These are phyloP conservation scores for Trichogramma dendrolimi DNA, from an alignment of 2,888 invertebrate species.

Conservation along the genomic window DNA sequence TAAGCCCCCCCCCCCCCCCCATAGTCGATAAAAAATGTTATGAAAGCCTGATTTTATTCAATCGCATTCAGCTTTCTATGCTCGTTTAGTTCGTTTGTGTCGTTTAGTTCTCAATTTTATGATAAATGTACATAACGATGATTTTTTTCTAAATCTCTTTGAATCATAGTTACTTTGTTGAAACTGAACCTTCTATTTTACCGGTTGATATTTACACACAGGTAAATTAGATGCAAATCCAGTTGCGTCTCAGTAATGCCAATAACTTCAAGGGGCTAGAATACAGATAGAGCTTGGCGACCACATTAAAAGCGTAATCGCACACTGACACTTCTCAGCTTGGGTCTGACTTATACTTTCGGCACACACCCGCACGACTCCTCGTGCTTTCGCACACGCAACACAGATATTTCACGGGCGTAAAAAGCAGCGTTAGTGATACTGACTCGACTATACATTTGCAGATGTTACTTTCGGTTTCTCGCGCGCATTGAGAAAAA, in stretches of 20 bases:
- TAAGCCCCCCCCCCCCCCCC: too few relatives aligned
- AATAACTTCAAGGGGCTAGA: not conserved
- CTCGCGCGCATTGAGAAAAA: not conserved
- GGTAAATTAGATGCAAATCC: not conserved
- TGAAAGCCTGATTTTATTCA: too few relatives aligned
- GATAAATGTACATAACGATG: too few relatives aligned
- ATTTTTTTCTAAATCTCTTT: too few relatives aligned
- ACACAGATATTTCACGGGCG: slow-evolving; percentile 36
- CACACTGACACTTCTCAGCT: slow-evolving; percentile 8
- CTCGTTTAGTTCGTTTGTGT: too few relatives aligned
- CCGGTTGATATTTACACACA: not conserved
- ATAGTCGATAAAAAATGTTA: too few relatives aligned
- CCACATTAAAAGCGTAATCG: slow-evolving; percentile 22
- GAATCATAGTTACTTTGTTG: too few relatives aligned
- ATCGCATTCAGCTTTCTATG: too few relatives aligned
- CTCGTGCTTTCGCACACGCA: slow-evolving; percentile 36
- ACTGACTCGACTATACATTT: slow-evolving; percentile 18
- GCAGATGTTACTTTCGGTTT: slow-evolving; percentile 5
- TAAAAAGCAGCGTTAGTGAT: slow-evolving; percentile 20
- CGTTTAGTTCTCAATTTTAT: too few relatives aligned
- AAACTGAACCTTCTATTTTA: too few relatives aligned
- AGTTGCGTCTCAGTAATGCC: not conserved
- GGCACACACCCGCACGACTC: slow-evolving; percentile 2
- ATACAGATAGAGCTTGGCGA: not conserved
- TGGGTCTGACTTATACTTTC: too few relatives aligned